These are phyloP conservation scores for Microplitis manilae DNA, from an alignment of 2,888 invertebrate species.

Conservation along the genomic window DNA sequence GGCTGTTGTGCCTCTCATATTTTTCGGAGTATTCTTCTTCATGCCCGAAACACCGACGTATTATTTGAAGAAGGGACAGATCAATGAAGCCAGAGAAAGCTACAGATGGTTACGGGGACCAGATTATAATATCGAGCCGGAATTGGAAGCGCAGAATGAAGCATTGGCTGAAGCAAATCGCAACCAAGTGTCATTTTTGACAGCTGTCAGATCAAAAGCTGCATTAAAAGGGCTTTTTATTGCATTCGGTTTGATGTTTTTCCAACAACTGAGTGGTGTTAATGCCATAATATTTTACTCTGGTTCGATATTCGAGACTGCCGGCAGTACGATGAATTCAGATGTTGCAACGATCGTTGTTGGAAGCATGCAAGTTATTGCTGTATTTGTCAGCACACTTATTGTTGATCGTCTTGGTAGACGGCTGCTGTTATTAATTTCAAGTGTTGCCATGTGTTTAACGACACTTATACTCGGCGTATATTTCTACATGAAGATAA, in stretches of 20 bases:
- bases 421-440: conserved; percentile 81
- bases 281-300: conserved; percentile 89
- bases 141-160: conserved; percentile 77
- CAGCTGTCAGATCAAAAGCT: conserved; percentile 76
- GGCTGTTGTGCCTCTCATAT: conserved; percentile 79
- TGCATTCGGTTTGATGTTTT: conserved; percentile 86
- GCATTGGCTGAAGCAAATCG: conserved; percentile 74
- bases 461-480: conserved; percentile 81
- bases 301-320: conserved; percentile 80
- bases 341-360: conserved; percentile 83
- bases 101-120: conserved; percentile 83
- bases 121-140: conserved; percentile 78
- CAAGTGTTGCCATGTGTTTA: conserved; percentile 80
- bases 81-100: conserved; percentile 79
- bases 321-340: conserved; percentile 76
- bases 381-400: conserved; percentile 82
- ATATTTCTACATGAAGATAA: conserved; percentile 74
- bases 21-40: conserved; percentile 81
- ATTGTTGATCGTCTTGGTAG: conserved; percentile 88
- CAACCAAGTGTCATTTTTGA: conserved; percentile 74
- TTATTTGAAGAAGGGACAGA: conserved; percentile 77
- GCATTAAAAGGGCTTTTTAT: conserved; percentile 81
- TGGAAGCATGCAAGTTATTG: conserved; percentile 86
- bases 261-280: conserved; percentile 90
- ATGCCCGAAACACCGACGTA: conserved; percentile 92